Conservation (phyloP, 2,797 vertebrate genomes). For the Pseudopleuronectes americanus region DNA sequence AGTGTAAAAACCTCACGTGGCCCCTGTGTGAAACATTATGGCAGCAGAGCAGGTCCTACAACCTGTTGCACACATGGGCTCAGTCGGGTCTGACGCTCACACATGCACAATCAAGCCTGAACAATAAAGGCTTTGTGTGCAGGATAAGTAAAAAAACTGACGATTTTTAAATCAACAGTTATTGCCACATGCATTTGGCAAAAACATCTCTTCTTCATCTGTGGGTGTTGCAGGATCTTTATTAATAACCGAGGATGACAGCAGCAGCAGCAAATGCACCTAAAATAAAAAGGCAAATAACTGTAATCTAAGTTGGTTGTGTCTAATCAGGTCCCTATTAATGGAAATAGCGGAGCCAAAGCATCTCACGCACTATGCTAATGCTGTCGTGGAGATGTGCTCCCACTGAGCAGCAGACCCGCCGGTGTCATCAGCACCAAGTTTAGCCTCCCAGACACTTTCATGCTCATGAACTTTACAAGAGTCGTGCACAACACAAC, state of each 20-base stretch:
- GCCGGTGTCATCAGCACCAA: constrained; percentile 30
- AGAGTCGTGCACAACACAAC: background rate
- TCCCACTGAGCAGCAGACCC: constrained; percentile 35
- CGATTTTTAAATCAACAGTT: background rate
- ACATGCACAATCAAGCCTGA: background rate
- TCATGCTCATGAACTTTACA: constrained; percentile 2
- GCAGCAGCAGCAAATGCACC: constrained; percentile 31
- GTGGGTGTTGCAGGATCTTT: background rate
- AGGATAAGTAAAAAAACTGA: background rate
- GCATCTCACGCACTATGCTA: constrained; percentile 49
- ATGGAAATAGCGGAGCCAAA: constrained; percentile 56
- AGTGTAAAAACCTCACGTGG: background rate
- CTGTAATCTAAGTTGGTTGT: constrained; percentile 32
- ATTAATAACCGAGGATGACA: constrained; percentile 15
- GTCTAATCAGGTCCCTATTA: constrained; percentile 51
- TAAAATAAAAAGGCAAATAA: constrained; percentile 54
- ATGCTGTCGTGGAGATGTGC: constrained; percentile 40
- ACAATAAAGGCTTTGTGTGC: background rate
- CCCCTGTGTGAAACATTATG: constrained; percentile 10
- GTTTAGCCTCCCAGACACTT: constrained; percentile 46
- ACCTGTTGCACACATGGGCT: constrained; percentile 22
- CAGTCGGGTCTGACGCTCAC: background rate
- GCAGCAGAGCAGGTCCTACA: constrained; percentile 20
- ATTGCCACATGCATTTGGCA: too few relatives aligned
- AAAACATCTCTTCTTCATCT: too few relatives aligned